phyloP scores from a whole-genome alignment of 2,113 vertebrate species.

The Balaeniceps rex region DNA sequence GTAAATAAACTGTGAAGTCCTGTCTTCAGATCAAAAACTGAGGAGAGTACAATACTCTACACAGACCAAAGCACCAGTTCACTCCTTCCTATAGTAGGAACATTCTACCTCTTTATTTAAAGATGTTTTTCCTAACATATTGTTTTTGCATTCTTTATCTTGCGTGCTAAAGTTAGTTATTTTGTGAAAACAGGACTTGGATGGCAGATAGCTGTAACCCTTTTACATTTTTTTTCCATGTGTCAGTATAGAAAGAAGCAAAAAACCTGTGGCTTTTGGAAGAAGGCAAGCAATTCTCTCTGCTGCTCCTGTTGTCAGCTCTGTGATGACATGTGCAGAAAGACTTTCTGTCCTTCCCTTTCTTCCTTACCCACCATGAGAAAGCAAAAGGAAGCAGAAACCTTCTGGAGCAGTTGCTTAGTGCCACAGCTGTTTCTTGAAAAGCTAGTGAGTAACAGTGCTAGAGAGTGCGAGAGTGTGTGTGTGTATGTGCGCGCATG shows the following conservation, averaged over 20 bases:
- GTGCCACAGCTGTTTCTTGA: neutral
- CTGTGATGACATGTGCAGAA: neutral
- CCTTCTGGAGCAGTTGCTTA: neutral
- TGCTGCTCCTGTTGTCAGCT: neutral
- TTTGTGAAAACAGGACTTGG: neutral
- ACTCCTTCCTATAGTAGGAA: neutral
- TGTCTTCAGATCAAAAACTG: neutral
- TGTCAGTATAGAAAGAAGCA: neutral
- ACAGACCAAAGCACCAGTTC: too few species aligned
- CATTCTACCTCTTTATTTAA: neutral
- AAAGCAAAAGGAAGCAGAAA: neutral
- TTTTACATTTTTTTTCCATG: accelerated
- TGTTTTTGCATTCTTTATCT: neutral
- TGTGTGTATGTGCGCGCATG: accelerated
- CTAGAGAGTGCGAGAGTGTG: accelerated
- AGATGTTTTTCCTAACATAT: neutral
- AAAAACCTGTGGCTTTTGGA: neutral
- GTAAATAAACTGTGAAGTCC: neutral
- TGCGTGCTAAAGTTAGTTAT: too few species aligned
- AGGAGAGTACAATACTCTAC: too few species aligned
- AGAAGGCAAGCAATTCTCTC: neutral
- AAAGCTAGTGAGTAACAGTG: neutral
- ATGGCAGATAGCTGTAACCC: neutral
- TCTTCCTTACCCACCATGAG: neutral
- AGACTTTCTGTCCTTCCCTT: neutral